Percentiles rank a stretch among this genome's conserved stretches.
Evolutionary conservation across 2,797 vertebrate genomes (phyloP).

Genomic region (Picus viridis): DNA sequence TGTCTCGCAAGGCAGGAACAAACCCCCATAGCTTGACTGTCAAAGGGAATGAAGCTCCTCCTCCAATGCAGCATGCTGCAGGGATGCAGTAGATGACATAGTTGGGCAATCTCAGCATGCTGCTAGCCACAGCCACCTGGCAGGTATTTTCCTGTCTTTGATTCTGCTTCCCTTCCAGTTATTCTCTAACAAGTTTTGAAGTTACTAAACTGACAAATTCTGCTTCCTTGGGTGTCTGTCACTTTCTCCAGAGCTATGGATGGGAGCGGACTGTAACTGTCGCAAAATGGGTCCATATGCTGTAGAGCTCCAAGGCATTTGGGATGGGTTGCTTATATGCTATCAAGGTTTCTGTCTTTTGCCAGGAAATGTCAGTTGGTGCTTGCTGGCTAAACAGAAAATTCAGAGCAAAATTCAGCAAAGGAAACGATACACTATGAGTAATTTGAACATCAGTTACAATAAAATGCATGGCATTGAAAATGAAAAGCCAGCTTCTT

Average conservation of each 20-base stretch:
- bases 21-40: background rate
- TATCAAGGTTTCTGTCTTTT: background rate
- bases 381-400: background rate
- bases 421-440: background rate
- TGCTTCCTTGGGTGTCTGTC: background rate
- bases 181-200: background rate
- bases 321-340: background rate
- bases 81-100: background rate
- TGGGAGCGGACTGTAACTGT: background rate
- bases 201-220: background rate
- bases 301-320: background rate
- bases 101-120: fast-evolving
- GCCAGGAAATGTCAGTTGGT: background rate
- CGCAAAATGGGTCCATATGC: background rate
- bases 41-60: background rate
- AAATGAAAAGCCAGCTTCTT: background rate
- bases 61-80: background rate
- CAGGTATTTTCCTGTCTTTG: background rate
- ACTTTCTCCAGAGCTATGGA: background rate
- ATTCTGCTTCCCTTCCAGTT: background rate
- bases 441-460: background rate
- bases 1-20: background rate
- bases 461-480: background rate
- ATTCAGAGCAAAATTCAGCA: background rate
- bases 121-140: background rate